These are phyloP conservation scores for Falcaria lacertinaria DNA, from an alignment of 2,888 invertebrate species.

Conservation along the genomic window DNA sequence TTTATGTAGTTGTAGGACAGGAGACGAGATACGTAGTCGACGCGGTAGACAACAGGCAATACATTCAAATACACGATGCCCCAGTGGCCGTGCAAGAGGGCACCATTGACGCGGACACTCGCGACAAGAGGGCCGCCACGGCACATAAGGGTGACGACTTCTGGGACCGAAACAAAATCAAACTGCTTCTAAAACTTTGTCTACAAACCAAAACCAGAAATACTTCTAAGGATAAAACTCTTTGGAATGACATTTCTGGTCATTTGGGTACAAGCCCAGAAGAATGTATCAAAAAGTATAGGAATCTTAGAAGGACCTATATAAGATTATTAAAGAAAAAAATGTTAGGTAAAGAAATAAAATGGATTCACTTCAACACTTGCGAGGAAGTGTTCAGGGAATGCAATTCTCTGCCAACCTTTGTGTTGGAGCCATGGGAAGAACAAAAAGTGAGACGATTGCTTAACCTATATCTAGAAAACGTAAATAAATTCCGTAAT, in stretches of 20 bases:
- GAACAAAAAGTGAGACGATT: slow-evolving; percentile 54
- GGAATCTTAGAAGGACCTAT: slow-evolving; percentile 59
- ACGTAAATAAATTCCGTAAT: slow-evolving; percentile 50
- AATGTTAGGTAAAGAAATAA: slow-evolving; percentile 57
- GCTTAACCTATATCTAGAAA: slow-evolving; percentile 60
- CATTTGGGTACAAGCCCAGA: slow-evolving; percentile 49
- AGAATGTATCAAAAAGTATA: slow-evolving; percentile 62
- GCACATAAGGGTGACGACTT: slow-evolving; percentile 47
- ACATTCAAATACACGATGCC: slow-evolving; percentile 46
- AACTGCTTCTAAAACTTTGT: slow-evolving; percentile 52
- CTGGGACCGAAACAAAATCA: slow-evolving; percentile 64
- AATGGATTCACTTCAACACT: slow-evolving; percentile 62
- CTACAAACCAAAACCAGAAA: slow-evolving; percentile 47
- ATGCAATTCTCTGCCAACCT: slow-evolving; percentile 46
- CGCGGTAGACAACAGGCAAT: slow-evolving; percentile 46
- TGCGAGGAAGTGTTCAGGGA: slow-evolving; percentile 69
- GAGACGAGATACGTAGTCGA: slow-evolving; percentile 57
- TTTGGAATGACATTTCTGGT: slow-evolving; percentile 53
- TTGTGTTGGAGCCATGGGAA: slow-evolving; percentile 60
- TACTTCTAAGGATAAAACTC: slow-evolving; percentile 38
- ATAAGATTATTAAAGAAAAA: slow-evolving; percentile 65
- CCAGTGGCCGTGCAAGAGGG: slow-evolving; percentile 29
- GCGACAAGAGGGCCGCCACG: slow-evolving; percentile 25
- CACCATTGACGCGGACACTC: slow-evolving; percentile 15
- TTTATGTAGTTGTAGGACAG: slow-evolving; percentile 47